Evolutionary conservation across 2,113 vertebrate species (phyloP).

Genomic region (Engraulis encrasicolus): DNA sequence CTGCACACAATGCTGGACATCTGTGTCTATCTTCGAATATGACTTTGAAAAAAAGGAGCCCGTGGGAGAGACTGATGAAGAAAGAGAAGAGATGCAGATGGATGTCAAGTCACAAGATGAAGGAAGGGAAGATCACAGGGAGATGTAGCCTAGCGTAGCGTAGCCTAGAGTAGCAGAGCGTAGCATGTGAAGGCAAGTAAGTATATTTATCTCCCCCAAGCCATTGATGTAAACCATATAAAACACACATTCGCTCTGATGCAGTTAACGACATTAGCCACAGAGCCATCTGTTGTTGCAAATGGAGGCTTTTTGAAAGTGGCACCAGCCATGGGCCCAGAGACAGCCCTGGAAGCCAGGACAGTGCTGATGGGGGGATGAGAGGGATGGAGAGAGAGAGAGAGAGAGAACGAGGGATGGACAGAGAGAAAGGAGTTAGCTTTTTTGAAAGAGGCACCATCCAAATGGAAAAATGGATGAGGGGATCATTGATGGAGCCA

Average conservation of each 20-base stretch:
- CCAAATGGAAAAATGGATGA: too few species aligned
- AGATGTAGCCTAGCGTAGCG: too few species aligned
- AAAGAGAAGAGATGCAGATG: background rate
- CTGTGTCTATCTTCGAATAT: background rate
- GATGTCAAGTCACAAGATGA: constrained; percentile 19
- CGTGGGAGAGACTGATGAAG: constrained; percentile 3
- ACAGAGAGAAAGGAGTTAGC: too few species aligned
- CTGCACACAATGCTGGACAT: background rate
- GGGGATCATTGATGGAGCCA: too few species aligned
- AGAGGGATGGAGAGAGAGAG: too few species aligned
- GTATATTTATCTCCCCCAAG: background rate
- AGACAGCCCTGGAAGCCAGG: too few species aligned
- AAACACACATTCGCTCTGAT: background rate
- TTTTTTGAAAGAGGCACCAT: too few species aligned
- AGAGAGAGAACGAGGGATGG: too few species aligned
- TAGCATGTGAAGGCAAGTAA: background rate
- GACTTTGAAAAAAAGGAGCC: background rate
- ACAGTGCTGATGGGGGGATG: too few species aligned
- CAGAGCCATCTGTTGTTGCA: background rate
- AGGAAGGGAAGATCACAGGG: background rate
- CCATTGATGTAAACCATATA: background rate
- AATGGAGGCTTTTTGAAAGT: constrained; percentile 1
- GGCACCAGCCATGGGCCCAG: background rate
- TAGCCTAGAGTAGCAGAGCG: too few species aligned
- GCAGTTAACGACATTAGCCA: background rate